phyloP scores from a whole-genome alignment of 2,113 vertebrate species.

The Propithecus coquereli region DNA sequence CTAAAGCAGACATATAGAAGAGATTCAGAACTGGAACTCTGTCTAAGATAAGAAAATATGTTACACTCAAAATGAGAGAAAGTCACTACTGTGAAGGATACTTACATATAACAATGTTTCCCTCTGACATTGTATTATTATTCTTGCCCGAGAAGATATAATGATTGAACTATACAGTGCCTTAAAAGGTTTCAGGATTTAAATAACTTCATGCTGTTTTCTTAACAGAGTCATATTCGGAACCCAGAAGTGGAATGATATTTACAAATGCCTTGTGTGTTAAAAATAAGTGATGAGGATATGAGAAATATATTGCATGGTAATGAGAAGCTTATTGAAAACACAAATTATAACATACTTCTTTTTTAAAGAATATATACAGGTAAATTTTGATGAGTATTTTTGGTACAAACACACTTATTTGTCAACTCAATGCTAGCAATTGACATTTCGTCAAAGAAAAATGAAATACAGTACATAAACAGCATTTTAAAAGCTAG shows the following conservation, averaged over 20 bases:
- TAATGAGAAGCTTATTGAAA: not conserved
- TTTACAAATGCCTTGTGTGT: not conserved
- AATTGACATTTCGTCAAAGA: not conserved
- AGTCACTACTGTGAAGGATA: not conserved
- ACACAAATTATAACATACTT: not conserved
- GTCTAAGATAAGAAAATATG: slow-evolving; percentile 37
- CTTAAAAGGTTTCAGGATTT: not conserved
- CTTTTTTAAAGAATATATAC: not conserved
- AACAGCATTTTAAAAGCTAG: slow-evolving; percentile 21
- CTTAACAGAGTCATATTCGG: not conserved
- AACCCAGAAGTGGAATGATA: not conserved
- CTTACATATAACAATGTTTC: not conserved
- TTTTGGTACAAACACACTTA: not conserved
- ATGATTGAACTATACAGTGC: not conserved
- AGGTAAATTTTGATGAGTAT: not conserved
- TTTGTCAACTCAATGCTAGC: not conserved
- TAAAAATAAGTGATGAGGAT: not conserved
- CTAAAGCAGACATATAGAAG: slow-evolving; percentile 30
- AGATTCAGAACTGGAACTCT: slow-evolving; percentile 34
- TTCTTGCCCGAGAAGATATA: not conserved
- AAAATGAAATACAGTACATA: not conserved
- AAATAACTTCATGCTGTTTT: not conserved
- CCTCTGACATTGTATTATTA: not conserved
- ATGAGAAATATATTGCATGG: not conserved
- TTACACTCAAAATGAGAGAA: slow-evolving; percentile 21